A percentile compares a stretch with the other conserved stretches of the same genome.
These are phyloP conservation scores for Troides helena DNA, from an alignment of 2,888 invertebrate genomes.

Conservation along the genomic window DNA sequence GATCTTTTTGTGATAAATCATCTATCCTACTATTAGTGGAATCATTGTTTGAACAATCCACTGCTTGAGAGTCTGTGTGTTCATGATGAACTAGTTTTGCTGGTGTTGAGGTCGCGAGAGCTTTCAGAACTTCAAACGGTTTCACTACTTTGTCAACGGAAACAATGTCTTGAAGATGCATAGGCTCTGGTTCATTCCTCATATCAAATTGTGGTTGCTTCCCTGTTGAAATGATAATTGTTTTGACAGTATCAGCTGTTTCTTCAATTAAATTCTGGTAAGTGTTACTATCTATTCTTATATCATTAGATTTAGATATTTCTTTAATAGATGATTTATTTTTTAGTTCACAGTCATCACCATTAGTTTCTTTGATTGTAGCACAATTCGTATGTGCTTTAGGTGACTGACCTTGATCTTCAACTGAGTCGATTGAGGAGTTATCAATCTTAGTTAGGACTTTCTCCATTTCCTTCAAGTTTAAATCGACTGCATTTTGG, in stretches of 20 bases:
- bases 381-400: neutral
- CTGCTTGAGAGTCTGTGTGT: conserved; percentile 20
- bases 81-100: conserved; percentile 41
- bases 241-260: conserved; percentile 46
- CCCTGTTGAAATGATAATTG: conserved; percentile 60
- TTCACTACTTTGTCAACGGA: conserved; percentile 4
- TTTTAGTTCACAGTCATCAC: conserved; percentile 19
- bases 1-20: conserved; percentile 31
- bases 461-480: conserved; percentile 34
- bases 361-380: conserved; percentile 2
- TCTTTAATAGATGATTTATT: conserved; percentile 1
- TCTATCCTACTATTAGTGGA: conserved; percentile 36
- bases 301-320: conserved; percentile 7
- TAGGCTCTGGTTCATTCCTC: neutral
- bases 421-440: neutral
- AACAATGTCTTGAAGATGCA: conserved; percentile 3
- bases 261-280: conserved; percentile 32
- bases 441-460: conserved; percentile 2
- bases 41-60: conserved; percentile 34
- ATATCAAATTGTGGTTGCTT: conserved; percentile 42
- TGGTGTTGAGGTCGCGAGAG: conserved; percentile 67
- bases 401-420: neutral
- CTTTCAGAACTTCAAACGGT: conserved; percentile 37
- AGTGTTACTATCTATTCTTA: neutral
- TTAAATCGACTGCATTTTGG: conserved; percentile 55